phyloP scores from a whole-genome alignment of 2,113 vertebrate genomes.

The Prunella fulvescens region DNA sequence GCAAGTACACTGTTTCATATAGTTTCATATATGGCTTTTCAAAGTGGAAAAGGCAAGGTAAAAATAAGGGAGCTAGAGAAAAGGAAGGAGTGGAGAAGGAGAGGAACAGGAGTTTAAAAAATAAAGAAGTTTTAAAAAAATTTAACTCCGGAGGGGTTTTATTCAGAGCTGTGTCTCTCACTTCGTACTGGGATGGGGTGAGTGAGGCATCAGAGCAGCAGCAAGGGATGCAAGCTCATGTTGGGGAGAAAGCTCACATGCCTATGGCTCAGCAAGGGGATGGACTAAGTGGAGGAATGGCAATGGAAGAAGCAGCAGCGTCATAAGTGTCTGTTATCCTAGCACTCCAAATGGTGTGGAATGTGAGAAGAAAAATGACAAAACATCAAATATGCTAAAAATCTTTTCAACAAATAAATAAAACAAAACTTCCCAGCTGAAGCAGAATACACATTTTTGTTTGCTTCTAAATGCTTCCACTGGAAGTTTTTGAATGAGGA shows the following conservation, averaged over 20 bases:
- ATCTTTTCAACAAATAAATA: background rate
- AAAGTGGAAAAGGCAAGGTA: background rate
- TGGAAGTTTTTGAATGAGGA: background rate
- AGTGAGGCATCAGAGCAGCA: accelerated
- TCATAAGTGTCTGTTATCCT: background rate
- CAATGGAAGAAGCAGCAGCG: accelerated
- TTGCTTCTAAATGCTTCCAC: background rate
- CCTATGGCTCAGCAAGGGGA: background rate
- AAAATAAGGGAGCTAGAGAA: background rate
- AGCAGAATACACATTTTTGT: background rate
- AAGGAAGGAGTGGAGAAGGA: background rate
- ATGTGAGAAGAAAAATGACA: background rate
- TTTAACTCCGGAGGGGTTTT: background rate
- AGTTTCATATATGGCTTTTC: background rate
- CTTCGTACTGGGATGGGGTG: accelerated
- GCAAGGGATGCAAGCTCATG: background rate
- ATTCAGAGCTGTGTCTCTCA: background rate
- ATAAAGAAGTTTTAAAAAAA: background rate
- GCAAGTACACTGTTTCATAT: background rate
- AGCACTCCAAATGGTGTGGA: background rate
- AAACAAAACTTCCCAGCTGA: background rate
- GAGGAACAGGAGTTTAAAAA: background rate
- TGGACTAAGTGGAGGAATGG: background rate
- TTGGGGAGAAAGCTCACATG: background rate
- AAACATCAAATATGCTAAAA: background rate